phyloP scores from a whole-genome alignment of 2,797 vertebrate genomes.

The Avahi laniger region DNA sequence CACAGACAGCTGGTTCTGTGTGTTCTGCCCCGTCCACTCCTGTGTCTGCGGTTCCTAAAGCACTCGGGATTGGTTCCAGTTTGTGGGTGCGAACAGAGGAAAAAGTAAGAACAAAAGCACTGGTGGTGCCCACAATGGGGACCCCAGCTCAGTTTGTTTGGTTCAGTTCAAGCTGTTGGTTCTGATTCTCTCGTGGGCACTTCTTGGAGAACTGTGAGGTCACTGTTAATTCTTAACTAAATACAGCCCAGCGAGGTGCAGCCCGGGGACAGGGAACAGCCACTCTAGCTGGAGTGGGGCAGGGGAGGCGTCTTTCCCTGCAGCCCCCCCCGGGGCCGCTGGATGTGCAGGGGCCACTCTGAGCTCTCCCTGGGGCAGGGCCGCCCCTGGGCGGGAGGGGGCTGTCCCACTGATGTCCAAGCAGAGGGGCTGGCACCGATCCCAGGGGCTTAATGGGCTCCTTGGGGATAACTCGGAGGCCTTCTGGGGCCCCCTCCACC shows the following conservation, averaged over 20 bases:
- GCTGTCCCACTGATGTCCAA: neutral
- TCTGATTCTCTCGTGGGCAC: neutral
- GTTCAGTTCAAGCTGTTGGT: neutral
- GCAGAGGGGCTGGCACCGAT: too few relatives aligned
- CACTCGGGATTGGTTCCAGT: neutral
- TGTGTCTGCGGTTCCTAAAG: neutral
- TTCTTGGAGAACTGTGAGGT: neutral
- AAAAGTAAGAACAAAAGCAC: neutral
- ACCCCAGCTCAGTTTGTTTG: accelerated
- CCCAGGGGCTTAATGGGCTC: accelerated
- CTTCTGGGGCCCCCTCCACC: neutral
- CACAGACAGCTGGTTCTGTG: neutral
- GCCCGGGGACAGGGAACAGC: too few relatives aligned
- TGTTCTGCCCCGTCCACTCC: neutral
- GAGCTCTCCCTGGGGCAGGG: neutral
- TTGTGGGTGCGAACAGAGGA: too few relatives aligned
- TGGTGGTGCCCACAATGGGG: accelerated
- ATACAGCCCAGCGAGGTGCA: neutral
- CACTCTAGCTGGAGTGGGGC: neutral
- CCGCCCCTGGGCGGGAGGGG: neutral
- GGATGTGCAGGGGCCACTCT: neutral
- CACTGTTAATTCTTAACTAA: neutral
- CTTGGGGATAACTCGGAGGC: too few relatives aligned
- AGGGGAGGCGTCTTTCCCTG: neutral
- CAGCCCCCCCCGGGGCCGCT: neutral